These are phyloP conservation scores for Trypoxylus dichotomus DNA, from an alignment of 1,140 invertebrate genomes.

Conservation along the genomic window DNA sequence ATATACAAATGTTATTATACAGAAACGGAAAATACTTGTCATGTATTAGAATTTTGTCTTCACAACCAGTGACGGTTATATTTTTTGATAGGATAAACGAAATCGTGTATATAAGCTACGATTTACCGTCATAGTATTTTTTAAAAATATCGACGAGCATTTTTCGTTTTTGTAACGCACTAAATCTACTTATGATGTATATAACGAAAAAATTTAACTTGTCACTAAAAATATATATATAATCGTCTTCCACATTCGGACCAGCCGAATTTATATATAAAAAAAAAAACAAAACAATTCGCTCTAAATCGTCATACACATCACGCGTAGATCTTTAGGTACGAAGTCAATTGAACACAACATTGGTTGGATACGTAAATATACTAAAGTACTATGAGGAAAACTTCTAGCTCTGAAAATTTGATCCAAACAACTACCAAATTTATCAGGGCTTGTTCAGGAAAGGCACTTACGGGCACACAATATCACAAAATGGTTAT, in stretches of 20 bases:
- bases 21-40: slow-evolving; percentile 46
- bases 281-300: slow-evolving; percentile 31
- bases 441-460: slow-evolving; percentile 18
- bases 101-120: too few relatives aligned
- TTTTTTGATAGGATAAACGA: background rate
- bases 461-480: slow-evolving; percentile 32
- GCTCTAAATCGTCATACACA: slow-evolving; percentile 47
- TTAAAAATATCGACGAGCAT: slow-evolving; percentile 33
- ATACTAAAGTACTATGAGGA: slow-evolving; percentile 37
- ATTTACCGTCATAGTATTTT: slow-evolving; percentile 9
- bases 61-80: background rate
- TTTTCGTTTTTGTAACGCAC: slow-evolving; percentile 41
- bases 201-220: slow-evolving; percentile 38
- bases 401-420: slow-evolving; percentile 5
- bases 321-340: slow-evolving; percentile 49
- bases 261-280: slow-evolving; percentile 30
- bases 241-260: slow-evolving; percentile 14
- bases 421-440: background rate
- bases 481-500: slow-evolving; percentile 35
- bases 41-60: slow-evolving; percentile 6
- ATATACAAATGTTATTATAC: slow-evolving; percentile 47
- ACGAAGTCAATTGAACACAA: slow-evolving; percentile 52
- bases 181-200: slow-evolving; percentile 49
- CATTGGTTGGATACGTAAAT: slow-evolving; percentile 46
- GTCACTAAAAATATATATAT: slow-evolving; percentile 4